Base-by-base conservation (phyloP, 1,140 invertebrate genomes). In the Euura saliciscinereae region DNA sequence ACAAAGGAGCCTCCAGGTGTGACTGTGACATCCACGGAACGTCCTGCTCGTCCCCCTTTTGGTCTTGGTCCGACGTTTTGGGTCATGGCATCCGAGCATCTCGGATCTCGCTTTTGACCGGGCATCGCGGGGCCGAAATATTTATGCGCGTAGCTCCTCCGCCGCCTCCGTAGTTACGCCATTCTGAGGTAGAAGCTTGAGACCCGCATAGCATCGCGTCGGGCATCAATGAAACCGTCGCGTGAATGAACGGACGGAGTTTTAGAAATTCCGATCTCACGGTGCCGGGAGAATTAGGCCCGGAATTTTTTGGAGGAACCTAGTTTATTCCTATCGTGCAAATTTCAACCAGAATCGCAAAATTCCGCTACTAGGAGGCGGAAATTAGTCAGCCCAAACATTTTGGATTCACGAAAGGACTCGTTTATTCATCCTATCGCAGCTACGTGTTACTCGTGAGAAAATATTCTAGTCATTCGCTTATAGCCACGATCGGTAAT, bases 11-110 rank as follows among this genome's bases (percentile, higher is more conserved):
- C 70, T 11, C 67, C 77, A 84, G 82, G 82, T 85, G 83, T 81
- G 82, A 85, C 78, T 79, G 71, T 73, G 78, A 82, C 73, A 85
- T 84, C 82, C 77, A 72, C 78, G 83, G 80, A 82, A 84, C 82
- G 80, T 84, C 78, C 73, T 74, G 78, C 69, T 75, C 71, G 71
- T 71, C 76, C 71, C 73, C 70, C 51, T 59, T 5, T 59, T 8
- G 51, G 51, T 59, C 51, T 8, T n/a, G 51, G 51, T 28, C 28
- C 28, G 28, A 1, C 28, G 28, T 28, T 28, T 28, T 28, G 28
- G 28, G 28, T 28, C 28, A 28, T 28, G 28, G 28, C 51, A 59
- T 59, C 8, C 51, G 51, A 3, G 51, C 51, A n/a, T 28, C 28
- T 28, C 28, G 28, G 28, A 28, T 8, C 51, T n/a, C 51, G 51